Base-by-base conservation (phyloP, 2,888 invertebrate genomes). In the Lasioglossum marginatum region DNA sequence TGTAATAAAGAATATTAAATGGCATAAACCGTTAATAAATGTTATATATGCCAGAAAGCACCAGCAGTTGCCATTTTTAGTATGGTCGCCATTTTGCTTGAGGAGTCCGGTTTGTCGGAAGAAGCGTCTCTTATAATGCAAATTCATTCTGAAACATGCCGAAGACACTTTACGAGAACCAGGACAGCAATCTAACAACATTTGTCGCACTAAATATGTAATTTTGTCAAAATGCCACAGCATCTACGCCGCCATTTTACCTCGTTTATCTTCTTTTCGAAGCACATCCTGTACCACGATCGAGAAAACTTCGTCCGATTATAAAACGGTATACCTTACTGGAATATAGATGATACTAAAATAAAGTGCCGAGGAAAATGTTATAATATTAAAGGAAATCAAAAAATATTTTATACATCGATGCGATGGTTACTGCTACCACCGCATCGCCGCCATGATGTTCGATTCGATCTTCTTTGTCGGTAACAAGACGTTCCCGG, bases 391-490 rank as follows among this genome's bases (percentile, higher is more conserved):
- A 68, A 23, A 37, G 23, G 37, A 34, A 34, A 66, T 37, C 8
- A 66, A 31, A n/a, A 37, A 66, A 45, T 34, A 45, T 45, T 66
- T 19, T 31, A 43, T 27, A 10, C 52, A 31, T 75, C 52, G 82
- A 77, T 74, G 43, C 74, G 23, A 78, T 12, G 27, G 68, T 77
- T 77, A 37, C 45, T 4, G 31, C 31, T 66, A 66, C 6, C 63
- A 66, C 52, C n/a, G n/a, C 48, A 4, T 31, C 63, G 66, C 12
- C 43, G 16, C 52, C 77, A 34, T 23, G 34, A 31, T 57, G 68
- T n/a, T 16, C 72, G 34, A 75, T 73, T 45, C 73, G 72, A 85
- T 78, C 60, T 57, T 70, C 74, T n/a, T 14, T 63, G 52, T 72
- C 43, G 23, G 63, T 45, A 81, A 77, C 72, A 72, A 52, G 81